A percentile compares a stretch with the other conserved stretches of the same genome.
These are phyloP conservation scores for Omphaloscelis lunosa DNA, from an alignment of 2,888 invertebrate genomes.

Conservation along the genomic window DNA sequence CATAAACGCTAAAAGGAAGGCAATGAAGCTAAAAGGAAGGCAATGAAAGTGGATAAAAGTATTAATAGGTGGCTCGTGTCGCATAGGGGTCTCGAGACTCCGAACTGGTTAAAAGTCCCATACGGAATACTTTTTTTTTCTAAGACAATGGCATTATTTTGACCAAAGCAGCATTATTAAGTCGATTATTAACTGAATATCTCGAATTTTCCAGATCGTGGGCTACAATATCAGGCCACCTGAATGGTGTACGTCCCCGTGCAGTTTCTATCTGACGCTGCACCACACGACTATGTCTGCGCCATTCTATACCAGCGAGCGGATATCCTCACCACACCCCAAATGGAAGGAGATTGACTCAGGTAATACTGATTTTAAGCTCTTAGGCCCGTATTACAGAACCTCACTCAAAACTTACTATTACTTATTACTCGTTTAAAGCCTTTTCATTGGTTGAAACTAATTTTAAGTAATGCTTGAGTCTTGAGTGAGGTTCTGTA, in stretches of 20 bases:
- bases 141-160: neutral
- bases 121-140: neutral
- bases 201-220: constrained; percentile 82
- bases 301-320: constrained; percentile 96
- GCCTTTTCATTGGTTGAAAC: too few species aligned
- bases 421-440: too few species aligned
- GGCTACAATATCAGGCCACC: constrained; percentile 88
- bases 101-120: neutral
- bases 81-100: neutral
- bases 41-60: neutral
- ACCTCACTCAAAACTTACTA: too few species aligned
- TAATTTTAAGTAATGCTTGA: too few species aligned
- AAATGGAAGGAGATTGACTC: constrained; percentile 96
- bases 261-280: constrained; percentile 94
- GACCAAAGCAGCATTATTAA: neutral
- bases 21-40: neutral
- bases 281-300: constrained; percentile 95
- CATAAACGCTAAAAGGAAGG: neutral
- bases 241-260: constrained; percentile 85
- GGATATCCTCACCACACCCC: constrained; percentile 93
- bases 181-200: neutral
- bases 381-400: too few species aligned
- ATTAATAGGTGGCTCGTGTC: neutral
- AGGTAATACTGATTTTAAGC: constrained; percentile 76
- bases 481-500: too few species aligned